Evolutionary conservation across 1,140 invertebrate species (phyloP), one percentile per base, ranked within the genome.

Genomic region (Coptotermes formosanus): DNA sequence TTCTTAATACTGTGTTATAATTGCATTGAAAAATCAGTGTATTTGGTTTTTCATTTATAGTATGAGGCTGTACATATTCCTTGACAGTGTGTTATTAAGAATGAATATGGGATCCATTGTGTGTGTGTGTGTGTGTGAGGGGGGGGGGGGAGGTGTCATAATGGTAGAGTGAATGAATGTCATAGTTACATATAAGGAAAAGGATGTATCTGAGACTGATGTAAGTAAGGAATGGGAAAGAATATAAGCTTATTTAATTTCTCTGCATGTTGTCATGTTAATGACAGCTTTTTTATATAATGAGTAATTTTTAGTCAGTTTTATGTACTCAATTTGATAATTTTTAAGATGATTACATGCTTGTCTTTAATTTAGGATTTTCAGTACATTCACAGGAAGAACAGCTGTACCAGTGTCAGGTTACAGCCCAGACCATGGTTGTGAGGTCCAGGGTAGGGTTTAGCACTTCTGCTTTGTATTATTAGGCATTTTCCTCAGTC

Each of bases 271-370:
- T 64, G 19, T 7, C 64, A 75, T n/a, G 3, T n/a, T 30, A 14
- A 25, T 75, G 25, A 25, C 25, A 75, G 30, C 25, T 75, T 75
- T 75, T n/a, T n/a, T 11, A 30, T 75, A 30, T 75, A 75, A 75
- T 14, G 9, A 25, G 64, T 75, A 30, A 75, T 14, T 75, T 2
- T n/a, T 75, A 75, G 64, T 75, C 64, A 75, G 9, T 75, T 75
- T 75, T 75, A 75, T 75, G 64, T 75, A n/a, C 64, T 75, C 64
- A 75, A 75, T 75, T 9, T 30, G 25, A n/a, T 30, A 30, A 8
- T 75, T 75, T 75, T 75, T 75, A 75, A 75, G 64, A 75, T 75
- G n/a, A 75, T n/a, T 25, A 64, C 9, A 75, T n/a, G 64, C 64
- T 75, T 75, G 14, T 75, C 25, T 75, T 75, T 30, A n/a, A 75